Base-by-base conservation (phyloP, 2,797 vertebrate species). In the Spinibarbus caldwelli region DNA sequence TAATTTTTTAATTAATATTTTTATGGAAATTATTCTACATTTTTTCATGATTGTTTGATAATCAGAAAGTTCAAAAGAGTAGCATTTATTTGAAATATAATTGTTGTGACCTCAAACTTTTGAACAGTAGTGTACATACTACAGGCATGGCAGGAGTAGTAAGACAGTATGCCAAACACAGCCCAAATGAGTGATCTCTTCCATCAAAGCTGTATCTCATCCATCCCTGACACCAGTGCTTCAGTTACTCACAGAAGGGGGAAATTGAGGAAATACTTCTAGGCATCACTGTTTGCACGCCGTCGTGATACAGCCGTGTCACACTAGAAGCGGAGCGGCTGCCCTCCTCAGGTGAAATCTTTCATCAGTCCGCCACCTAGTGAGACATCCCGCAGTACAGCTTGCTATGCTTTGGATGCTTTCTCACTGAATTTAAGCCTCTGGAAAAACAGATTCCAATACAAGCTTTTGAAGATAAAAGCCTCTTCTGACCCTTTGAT, bases 351-450 rank as follows among this genome's bases (percentile, higher is more conserved):
- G 83, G 83, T 73, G 49, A 83, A 45, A 66, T 77, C 73, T 82
- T 92, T 94, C 91, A 93, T 93, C 91, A 91, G 85, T 88, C 88
- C 91, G 89, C 91, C 92, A 92, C 90, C 92, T 90, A 91, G 91
- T 91, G 91, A 92, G 89, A 88, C 66, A 83, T 72, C 89, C 86
- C 78, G 84, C 87, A 87, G 90, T 87, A 73, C 83, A 88, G 38
- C 71, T 72, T 41, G 7, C 81, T 88, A 83, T 31, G 1, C 87
- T 72, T 82, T 78, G 64, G 70, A 73, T 57, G 52, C 81, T 71
- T 82, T 88, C 86, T 87, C 88, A 41, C 80, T 89, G 19, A 66
- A 49, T 80, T 78, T 83, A 90, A 90, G 85, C 87, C 84, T 88
- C 86, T 59, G 86, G 76, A 90, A 89, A 83, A 90, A 89, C 64